These are phyloP conservation scores for Lacerta agilis DNA, from an alignment of 2,797 vertebrate species.

Conservation along the genomic window DNA sequence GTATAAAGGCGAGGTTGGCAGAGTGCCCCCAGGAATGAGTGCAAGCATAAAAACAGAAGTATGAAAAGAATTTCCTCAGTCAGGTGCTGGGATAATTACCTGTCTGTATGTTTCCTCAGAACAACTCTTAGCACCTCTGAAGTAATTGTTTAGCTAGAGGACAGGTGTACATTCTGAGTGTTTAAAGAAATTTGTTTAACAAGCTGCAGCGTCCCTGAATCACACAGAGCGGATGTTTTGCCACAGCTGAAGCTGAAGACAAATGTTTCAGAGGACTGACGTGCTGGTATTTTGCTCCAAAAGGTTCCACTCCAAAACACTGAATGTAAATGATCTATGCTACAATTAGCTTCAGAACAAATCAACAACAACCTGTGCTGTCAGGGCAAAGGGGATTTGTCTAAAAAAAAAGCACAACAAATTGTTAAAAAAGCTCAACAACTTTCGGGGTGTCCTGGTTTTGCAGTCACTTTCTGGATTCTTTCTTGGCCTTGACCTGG, in stretches of 20 bases:
- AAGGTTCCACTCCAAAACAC: background rate
- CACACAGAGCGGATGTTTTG: background rate
- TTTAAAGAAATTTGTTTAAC: background rate
- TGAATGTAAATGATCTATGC: background rate
- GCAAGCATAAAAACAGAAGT: slow-evolving; percentile 17
- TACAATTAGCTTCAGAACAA: background rate
- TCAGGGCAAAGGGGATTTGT: background rate
- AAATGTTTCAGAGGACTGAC: background rate
- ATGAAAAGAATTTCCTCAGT: slow-evolving; percentile 37
- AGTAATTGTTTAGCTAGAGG: slow-evolving; percentile 11
- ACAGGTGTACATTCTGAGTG: background rate
- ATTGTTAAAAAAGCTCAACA: too few relatives aligned
- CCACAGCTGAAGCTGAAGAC: background rate
- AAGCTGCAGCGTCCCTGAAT: background rate
- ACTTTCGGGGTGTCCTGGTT: too few relatives aligned
- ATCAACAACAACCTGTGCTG: background rate
- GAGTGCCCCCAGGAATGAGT: slow-evolving; percentile 22
- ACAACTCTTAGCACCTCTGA: background rate
- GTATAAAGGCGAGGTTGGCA: slow-evolving; percentile 40
- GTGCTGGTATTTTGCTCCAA: background rate
- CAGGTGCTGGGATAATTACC: slow-evolving; percentile 10
- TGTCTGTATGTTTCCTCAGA: background rate
- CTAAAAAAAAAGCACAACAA: too few relatives aligned
- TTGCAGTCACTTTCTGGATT: background rate
- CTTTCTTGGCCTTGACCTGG: too few relatives aligned